These are phyloP conservation scores for Lithophane ornitopus DNA, from an alignment of 2,888 invertebrate genomes.

Conservation along the genomic window DNA sequence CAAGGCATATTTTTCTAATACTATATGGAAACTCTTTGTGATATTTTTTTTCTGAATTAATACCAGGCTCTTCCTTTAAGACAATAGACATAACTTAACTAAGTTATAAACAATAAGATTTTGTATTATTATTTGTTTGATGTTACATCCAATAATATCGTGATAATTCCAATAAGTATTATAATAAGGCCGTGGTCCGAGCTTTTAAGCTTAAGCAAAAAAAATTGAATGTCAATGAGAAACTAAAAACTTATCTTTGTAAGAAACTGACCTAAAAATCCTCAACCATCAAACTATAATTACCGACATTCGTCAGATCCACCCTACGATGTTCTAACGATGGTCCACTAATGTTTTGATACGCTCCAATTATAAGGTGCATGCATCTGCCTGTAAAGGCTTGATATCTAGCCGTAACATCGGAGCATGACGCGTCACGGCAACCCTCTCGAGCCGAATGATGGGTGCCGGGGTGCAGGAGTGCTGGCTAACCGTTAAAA, in stretches of 20 bases:
- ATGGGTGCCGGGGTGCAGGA: slow-evolving; percentile 59
- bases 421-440: slow-evolving; percentile 82
- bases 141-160: neutral
- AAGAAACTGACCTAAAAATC: slow-evolving; percentile 3
- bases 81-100: too few species aligned
- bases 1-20: neutral
- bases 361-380: slow-evolving; percentile 86
- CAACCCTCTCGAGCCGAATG: slow-evolving; percentile 81
- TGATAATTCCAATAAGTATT: neutral
- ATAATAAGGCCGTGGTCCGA: neutral
- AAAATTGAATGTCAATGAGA: neutral
- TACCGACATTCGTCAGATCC: slow-evolving; percentile 51
- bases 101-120: neutral
- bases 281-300: slow-evolving; percentile 62
- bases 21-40: neutral
- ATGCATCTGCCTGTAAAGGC: slow-evolving; percentile 86
- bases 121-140: too few species aligned
- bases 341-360: slow-evolving; percentile 86
- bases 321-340: slow-evolving; percentile 60
- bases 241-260: neutral
- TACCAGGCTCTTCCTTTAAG: too few species aligned
- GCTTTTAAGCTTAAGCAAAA: neutral
- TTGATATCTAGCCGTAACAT: slow-evolving; percentile 85
- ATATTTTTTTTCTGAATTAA: neutral
- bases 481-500: slow-evolving; percentile 88